Base-by-base conservation (phyloP, 2,888 invertebrate genomes). In the Agrochola litura region DNA sequence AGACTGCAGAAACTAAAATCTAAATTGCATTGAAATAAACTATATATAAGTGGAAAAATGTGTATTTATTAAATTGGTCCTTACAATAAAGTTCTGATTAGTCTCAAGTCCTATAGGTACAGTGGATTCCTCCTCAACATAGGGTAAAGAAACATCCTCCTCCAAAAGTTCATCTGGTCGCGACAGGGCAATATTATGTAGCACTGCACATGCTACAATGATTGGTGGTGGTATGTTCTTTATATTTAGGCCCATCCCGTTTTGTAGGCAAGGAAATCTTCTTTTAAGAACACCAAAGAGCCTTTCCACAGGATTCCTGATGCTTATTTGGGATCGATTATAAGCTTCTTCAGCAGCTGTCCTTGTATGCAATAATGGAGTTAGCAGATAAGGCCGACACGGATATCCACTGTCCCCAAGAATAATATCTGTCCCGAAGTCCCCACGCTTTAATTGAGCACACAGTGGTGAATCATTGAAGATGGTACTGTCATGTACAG, bases 331-430 rank as follows among this genome's bases (percentile, higher is more conserved):
- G 5, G 56, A 6, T 9, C 6, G 41, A 43, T 69, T 69, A 10
- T 69, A 69, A 43, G 41, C 25, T 56, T n/a, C 69, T 58, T 69
- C 41, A 61, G 61, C 49, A 61, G 49, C 16, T 4, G 30, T 72
- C 16, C 52, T 52, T 37, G 72, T 12, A 41, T 72, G 16, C 6
- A 72, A 63, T 14, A 70, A 6, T 61, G 70, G 70, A 1, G 70
- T 70, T 22, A 72, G 19, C 25, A 63, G 14, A n/a, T 52, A 52
- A 46, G 61, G 46, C 1, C 52, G 60, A n/a, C 71, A 63, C 3
- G 52, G 52, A 63, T 71, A 71, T 19, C 71, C 61, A 71, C 71
- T 63, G 46, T 63, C 71, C 6, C 71, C 52, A 61, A 71, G 16
- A 70, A 60, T 60, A 19, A 70, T 25, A 19, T 9, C n/a, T n/a